Percentiles rank a stretch among this genome's conserved stretches.
phyloP scores from a whole-genome alignment of 2,797 vertebrate genomes.

The Uromys caudimaculatus region DNA sequence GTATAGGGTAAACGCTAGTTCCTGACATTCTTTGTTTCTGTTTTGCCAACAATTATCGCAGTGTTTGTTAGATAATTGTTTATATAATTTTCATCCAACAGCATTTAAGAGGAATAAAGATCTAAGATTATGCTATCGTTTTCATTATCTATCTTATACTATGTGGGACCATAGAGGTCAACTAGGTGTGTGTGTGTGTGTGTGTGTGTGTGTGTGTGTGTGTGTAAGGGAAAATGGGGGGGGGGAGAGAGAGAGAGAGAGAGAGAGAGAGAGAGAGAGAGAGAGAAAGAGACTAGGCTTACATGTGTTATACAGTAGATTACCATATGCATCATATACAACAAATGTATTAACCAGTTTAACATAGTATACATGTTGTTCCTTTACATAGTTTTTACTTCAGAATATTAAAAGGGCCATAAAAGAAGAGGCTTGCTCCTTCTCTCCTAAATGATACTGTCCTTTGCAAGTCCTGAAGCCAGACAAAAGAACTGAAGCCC shows the following conservation, averaged over 20 bases:
- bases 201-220: not conserved
- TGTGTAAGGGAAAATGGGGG: not conserved
- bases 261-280: not conserved
- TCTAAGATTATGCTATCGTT: not conserved
- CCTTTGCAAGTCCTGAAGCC: not conserved
- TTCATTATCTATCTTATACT: not conserved
- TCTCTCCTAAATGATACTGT: not conserved
- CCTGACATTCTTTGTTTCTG: not conserved
- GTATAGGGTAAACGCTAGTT: not conserved
- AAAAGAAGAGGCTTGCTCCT: not conserved
- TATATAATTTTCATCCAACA: not conserved
- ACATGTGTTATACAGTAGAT: not conserved
- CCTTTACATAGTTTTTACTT: not conserved
- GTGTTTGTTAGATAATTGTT: not conserved
- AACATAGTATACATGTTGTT: not conserved
- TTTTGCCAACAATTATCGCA: not conserved
- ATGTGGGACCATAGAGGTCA: not conserved
- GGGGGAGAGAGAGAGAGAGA: not conserved
- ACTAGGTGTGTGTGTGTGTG: not conserved
- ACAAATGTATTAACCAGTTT: not conserved
- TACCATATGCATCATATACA: not conserved
- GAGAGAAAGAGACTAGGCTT: too few relatives aligned
- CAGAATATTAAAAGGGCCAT: not conserved
- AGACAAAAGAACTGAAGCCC: not conserved
- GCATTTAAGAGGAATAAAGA: not conserved